These are phyloP conservation scores for Samia ricini DNA, from an alignment of 1,140 invertebrate genomes.

Conservation along the genomic window DNA sequence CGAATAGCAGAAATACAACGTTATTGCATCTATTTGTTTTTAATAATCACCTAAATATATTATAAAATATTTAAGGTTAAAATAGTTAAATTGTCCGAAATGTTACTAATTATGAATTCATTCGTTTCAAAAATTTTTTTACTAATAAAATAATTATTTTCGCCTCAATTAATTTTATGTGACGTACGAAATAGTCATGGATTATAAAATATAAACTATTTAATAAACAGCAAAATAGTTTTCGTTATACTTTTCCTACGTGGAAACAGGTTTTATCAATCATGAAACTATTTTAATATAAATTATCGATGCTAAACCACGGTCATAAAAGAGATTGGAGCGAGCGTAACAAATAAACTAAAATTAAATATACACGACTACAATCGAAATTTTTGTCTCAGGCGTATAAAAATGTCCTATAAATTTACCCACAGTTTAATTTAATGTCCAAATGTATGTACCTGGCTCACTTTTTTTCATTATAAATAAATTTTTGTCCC, in stretches of 20 bases:
- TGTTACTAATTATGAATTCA: no score
- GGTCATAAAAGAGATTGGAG: conserved; percentile 65
- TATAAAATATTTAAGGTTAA: no score
- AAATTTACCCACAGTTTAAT: conserved; percentile 77
- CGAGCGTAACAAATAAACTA: conserved; percentile 72
- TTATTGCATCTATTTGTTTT: no score
- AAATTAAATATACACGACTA: conserved; percentile 76
- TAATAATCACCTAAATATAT: no score
- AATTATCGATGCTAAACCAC: conserved; percentile 66
- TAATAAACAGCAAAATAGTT: background rate
- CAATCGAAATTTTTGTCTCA: conserved; percentile 77
- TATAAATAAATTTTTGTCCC: conserved; percentile 70
- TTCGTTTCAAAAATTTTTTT: no score
- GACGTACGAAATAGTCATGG: background rate
- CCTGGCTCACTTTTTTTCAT: conserved; percentile 70
- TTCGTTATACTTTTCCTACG: background rate
- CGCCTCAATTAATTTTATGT: no score
- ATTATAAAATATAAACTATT: background rate
- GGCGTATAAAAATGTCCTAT: conserved; percentile 76
- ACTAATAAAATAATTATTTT: no score
- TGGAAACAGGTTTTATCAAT: conserved; percentile 59
- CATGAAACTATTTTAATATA: conserved; percentile 72
- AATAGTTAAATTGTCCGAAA: no score
- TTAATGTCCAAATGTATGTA: conserved; percentile 76
- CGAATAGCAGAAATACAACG: no score